These are phyloP conservation scores for Syngnathoides biaculeatus DNA, from an alignment of 2,113 vertebrate species.

Conservation along the genomic window DNA sequence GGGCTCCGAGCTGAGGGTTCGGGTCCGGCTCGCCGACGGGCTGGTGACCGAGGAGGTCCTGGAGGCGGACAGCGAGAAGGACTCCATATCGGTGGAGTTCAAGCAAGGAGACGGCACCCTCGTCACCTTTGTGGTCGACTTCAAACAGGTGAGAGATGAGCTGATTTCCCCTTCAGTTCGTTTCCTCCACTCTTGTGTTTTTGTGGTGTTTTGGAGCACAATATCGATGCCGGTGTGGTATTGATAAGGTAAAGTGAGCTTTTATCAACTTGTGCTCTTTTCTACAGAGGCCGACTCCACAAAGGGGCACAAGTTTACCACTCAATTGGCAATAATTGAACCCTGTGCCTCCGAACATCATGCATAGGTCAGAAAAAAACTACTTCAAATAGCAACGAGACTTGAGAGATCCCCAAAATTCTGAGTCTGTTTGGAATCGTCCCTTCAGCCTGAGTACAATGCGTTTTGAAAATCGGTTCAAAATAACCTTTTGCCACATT, in stretches of 20 bases:
- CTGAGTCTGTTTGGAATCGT: too few relatives aligned
- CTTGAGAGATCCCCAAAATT: too few relatives aligned
- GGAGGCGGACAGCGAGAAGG: constrained; percentile 86
- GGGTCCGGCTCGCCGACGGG: constrained; percentile 85
- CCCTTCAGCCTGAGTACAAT: too few relatives aligned
- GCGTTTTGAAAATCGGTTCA: too few relatives aligned
- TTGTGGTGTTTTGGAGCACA: not conserved
- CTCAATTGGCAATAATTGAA: too few relatives aligned
- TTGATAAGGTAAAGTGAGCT: not conserved
- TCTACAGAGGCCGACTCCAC: not conserved
- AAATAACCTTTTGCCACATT: too few relatives aligned
- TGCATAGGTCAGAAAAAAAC: too few relatives aligned
- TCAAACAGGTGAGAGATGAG: constrained; percentile 81
- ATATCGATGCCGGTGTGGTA: not conserved
- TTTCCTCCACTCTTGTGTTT: too few relatives aligned
- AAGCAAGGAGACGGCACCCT: constrained; percentile 87
- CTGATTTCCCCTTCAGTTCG: not conserved
- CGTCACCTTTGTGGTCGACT: constrained; percentile 86
- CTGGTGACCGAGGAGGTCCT: constrained; percentile 87
- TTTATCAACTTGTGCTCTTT: not conserved
- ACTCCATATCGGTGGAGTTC: constrained; percentile 87
- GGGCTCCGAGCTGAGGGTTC: constrained; percentile 83
- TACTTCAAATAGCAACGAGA: too few relatives aligned
- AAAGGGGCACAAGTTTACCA: too few relatives aligned
- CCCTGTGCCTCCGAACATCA: too few relatives aligned